These are phyloP conservation scores for Pseudotriccus pelzelni DNA, from an alignment of 2,797 vertebrate species.

Conservation along the genomic window DNA sequence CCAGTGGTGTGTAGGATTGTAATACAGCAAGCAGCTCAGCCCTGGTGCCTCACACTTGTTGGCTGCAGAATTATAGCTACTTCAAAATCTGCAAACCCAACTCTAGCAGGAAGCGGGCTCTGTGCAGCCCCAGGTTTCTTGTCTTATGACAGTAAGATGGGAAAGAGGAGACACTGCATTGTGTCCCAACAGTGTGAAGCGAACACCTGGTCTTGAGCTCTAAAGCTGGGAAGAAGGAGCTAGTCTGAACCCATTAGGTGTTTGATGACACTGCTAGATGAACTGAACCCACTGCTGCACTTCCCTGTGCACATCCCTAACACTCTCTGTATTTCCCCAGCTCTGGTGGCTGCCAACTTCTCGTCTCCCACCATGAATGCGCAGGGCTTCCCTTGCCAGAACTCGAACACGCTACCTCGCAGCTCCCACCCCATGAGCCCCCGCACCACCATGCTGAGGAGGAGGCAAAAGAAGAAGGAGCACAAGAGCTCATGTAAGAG, in stretches of 20 bases:
- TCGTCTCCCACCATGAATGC: conserved; percentile 86
- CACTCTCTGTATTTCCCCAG: conserved; percentile 62
- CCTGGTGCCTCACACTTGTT: neutral
- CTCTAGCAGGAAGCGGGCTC: neutral
- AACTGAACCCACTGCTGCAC: neutral
- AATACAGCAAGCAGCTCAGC: neutral
- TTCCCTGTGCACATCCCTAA: neutral
- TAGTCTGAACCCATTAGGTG: neutral
- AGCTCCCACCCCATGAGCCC: conserved; percentile 91
- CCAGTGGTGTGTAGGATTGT: accelerated
- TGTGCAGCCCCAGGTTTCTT: neutral
- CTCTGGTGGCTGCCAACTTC: conserved; percentile 89
- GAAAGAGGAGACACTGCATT: neutral
- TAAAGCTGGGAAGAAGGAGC: neutral
- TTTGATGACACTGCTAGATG: neutral
- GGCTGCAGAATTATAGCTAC: neutral
- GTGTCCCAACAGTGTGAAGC: neutral
- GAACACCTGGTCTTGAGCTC: neutral
- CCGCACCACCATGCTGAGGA: conserved; percentile 88
- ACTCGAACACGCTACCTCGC: conserved; percentile 88
- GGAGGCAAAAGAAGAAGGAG: conserved; percentile 91
- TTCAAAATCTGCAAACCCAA: neutral
- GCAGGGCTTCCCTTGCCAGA: conserved; percentile 87
- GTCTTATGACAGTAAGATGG: neutral
- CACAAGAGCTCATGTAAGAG: conserved; percentile 91